These are phyloP conservation scores for Invenusta paracnida DNA, from an alignment of 2,888 invertebrate genomes.

Conservation along the genomic window DNA sequence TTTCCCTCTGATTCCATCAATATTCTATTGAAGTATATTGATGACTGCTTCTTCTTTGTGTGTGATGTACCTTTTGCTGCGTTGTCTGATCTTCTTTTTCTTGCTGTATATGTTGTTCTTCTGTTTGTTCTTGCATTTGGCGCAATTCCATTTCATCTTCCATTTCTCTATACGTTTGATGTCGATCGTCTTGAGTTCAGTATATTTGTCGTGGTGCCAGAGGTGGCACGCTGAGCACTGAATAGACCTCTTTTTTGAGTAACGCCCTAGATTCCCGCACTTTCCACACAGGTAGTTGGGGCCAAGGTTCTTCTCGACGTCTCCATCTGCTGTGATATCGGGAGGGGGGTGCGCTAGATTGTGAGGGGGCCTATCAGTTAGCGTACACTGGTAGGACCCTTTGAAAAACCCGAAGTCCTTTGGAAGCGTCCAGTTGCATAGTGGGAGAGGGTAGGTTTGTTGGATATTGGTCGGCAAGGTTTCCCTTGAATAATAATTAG, in stretches of 20 bases:
- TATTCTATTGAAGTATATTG: not conserved
- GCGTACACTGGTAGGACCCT: not conserved
- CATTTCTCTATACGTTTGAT: not conserved
- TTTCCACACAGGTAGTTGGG: not conserved
- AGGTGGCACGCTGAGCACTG: not conserved
- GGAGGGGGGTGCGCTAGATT: not conserved
- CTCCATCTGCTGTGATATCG: not conserved
- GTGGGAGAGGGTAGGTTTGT: not conserved
- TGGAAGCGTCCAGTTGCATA: not conserved
- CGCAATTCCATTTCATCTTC: conserved; percentile 4
- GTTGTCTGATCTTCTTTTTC: not conserved
- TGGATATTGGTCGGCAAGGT: conserved; percentile 1
- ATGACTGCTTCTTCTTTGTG: not conserved
- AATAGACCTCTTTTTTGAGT: not conserved
- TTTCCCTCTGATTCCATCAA: conserved; percentile 2
- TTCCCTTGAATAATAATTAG: too few species aligned
- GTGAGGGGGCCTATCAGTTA: not conserved
- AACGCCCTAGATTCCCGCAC: not conserved
- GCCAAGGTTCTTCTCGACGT: conserved; percentile 11
- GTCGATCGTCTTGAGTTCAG: not conserved
- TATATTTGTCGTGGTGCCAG: not conserved
- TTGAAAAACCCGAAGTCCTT: not conserved
- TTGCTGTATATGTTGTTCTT: not conserved
- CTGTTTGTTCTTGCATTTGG: not conserved
- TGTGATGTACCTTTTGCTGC: not conserved